Evolutionary conservation across 2,113 vertebrate species (phyloP).

Genomic region (Erythrocebus patas): DNA sequence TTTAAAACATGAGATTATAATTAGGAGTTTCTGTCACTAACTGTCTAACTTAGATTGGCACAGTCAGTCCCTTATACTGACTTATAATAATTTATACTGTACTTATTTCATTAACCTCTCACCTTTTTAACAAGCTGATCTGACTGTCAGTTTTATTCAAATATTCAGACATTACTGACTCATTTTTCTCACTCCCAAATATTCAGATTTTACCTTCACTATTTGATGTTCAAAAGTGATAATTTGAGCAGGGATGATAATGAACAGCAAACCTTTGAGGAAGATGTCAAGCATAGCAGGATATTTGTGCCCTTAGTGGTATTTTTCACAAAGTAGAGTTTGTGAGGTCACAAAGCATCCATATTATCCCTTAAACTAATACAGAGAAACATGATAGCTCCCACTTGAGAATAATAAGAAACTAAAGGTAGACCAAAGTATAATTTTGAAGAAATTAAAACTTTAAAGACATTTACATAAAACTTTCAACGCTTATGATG

Average conservation of each 20-base stretch:
- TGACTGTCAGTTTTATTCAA: not conserved
- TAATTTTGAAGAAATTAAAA: not conserved
- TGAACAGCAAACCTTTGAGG: not conserved
- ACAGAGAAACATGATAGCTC: not conserved
- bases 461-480: not conserved
- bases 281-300: no score
- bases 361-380: not conserved
- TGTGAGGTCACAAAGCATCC: not conserved
- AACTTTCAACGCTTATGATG: not conserved
- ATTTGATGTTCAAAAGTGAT: not conserved
- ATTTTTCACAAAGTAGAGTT: not conserved
- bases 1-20: not conserved
- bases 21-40: not conserved
- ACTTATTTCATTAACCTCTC: not conserved
- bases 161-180: not conserved
- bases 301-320: not conserved
- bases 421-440: not conserved
- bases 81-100: rapidly evolving
- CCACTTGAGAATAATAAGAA: not conserved
- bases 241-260: not conserved
- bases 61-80: no score
- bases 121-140: not conserved
- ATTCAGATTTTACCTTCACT: not conserved
- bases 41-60: not conserved
- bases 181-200: not conserved